Conservation (phyloP, 2,888 invertebrate species). For the Zhuqinia jingwanae region DNA sequence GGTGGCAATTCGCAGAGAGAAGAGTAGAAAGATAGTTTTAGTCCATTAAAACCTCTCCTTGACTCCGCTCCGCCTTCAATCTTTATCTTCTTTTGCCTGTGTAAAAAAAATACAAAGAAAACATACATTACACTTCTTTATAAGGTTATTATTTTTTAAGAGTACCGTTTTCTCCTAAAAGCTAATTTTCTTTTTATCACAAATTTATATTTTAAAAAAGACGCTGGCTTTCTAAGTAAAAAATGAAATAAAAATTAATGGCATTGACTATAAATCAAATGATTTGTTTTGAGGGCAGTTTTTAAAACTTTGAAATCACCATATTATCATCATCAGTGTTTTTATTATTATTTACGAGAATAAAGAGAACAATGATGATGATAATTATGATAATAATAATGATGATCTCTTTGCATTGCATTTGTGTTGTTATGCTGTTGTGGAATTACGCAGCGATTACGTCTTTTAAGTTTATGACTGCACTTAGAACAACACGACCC, state of each 20-base stretch:
- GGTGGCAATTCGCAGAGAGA: background rate
- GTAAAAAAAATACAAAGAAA: constrained; percentile 20
- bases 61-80: background rate
- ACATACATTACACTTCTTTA: background rate
- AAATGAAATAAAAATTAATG: constrained; percentile 40
- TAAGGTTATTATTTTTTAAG: background rate
- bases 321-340: background rate
- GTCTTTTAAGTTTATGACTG: no score
- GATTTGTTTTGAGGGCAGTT: background rate
- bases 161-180: constrained; percentile 1
- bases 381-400: no score
- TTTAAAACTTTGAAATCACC: background rate
- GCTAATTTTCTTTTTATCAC: background rate
- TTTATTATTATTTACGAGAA: background rate
- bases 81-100: constrained; percentile 16
- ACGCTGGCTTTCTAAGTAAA: background rate
- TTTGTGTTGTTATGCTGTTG: no score
- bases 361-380: background rate
- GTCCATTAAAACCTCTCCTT: background rate
- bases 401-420: no score
- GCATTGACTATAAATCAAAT: background rate
- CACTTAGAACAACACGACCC: no score
- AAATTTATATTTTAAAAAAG: background rate
- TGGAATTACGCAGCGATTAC: no score
- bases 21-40: background rate